Base-by-base conservation (phyloP, 1,140 invertebrate species). In the Drosophila pandora region DNA sequence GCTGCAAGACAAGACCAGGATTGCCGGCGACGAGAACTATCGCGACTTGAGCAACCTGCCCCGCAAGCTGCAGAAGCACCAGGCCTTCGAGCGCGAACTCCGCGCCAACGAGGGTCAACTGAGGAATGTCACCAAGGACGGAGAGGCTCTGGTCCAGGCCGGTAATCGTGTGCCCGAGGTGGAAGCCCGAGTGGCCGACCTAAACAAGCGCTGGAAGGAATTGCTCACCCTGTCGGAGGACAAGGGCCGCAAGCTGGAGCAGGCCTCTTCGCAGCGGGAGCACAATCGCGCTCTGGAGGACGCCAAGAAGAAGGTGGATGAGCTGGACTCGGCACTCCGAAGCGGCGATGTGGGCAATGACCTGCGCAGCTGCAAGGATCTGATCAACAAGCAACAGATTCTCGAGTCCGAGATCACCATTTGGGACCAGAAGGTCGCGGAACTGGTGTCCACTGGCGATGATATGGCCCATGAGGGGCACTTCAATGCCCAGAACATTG, bases 51-150 rank as follows among this genome's bases (percentile, higher is more conserved):
- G 94, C 39, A 99, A 99, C 90, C 92, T 99, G 39, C 97, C 98
- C 64, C 94, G 97, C 2, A 99, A 99, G 91, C 92, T 99, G 2
- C 97, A 99, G 91, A 99, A 99, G 90, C 98, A 99, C 90, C 98
- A 99, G 92, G 98, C 98, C 0, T 99, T 99, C 91, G 98, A 99
- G 89, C 93, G 98, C 17, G 99, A 99, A 91, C 92, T 99, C 5
- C 94, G 96, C 39, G 96, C 97, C 0, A 98, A 98, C 90, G 97
- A 98, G 92, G 97, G 96, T 12, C 96, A 97, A 89, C 92, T 99
- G 9, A 92, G 96, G 39, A 95, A 95, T 45, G 95, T 98, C 3
- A 97, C 97, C 71, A 97, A 96, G 81, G 92, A 94, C 50, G 96
- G 95, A 4, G 93, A 95, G 88, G 94, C 93, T 12, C 80, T 97